Evolutionary conservation across 2,888 invertebrate species (phyloP), one percentile per base, ranked within the genome.

Genomic region (Acleris literana): DNA sequence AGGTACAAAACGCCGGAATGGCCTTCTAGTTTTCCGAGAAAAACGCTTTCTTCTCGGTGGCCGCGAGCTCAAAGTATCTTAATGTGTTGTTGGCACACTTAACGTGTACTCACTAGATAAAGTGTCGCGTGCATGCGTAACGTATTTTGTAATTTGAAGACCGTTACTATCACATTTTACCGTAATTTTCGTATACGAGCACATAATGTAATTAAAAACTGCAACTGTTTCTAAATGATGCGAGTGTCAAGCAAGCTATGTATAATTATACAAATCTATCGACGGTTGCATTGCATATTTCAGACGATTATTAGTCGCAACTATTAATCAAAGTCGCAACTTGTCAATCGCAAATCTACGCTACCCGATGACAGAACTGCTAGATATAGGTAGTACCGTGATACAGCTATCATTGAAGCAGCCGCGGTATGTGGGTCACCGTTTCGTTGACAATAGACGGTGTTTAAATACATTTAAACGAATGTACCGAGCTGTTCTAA

Each of bases 11-110:
- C 58, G 29, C 18, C 33, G 20, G 25, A 61, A 56, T 55, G 51
- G 62, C 66, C 66, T 66, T 66, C 61, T 62, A 52, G 46, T 62
- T 81, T 87, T 87, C 86, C 81, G 76, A 82, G 89, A 89, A 90
- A 82, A 81, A 78, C 77, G 88, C 90, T 90, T 90, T 90, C 90
- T 86, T 88, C 77, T 70, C 77, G 80, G 76, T 84, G 79, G 81
- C 79, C 70, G 73, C 65, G 56, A 61, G 55, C 76, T 83, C 81
- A 82, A 84, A 83, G 82, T 71, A 46, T 65, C 73, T 77, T 64
- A 57, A 55, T 51, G 51, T 60, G 52, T 63, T 57, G 66, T 61
- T 58, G 67, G 48, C 64, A 68, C 57, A 64, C 61, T 64, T 61
- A 63, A 55, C 39, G 56, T 60, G 53, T 51, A 61, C 66, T 66